A percentile compares a stretch with the other conserved stretches of the same genome.
These are phyloP conservation scores for Apoda limacodes DNA, from an alignment of 2,888 invertebrate species.

Conservation along the genomic window DNA sequence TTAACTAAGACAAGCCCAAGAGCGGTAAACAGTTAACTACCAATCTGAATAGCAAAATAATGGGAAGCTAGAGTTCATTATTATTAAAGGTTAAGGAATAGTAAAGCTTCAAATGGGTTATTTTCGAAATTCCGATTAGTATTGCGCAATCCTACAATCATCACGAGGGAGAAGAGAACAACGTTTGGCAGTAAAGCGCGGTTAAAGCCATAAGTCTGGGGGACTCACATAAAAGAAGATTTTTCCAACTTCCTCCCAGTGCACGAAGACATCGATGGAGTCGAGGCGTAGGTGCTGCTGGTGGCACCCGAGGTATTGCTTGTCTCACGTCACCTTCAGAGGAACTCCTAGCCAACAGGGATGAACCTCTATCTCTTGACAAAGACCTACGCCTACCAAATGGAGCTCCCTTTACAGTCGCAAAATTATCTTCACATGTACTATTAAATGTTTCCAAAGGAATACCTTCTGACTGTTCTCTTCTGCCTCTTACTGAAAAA, in stretches of 20 bases:
- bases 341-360: conserved; percentile 73
- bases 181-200: conserved; percentile 19
- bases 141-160: too few relatives aligned
- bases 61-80: conserved; percentile 29
- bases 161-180: too few relatives aligned
- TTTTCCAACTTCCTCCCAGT: conserved; percentile 84
- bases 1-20: conserved; percentile 44
- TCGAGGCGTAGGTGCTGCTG: conserved; percentile 53
- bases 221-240: conserved; percentile 81
- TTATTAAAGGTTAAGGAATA: conserved; percentile 42
- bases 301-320: conserved; percentile 44
- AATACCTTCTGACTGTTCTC: conserved; percentile 49
- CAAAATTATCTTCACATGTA: conserved; percentile 47
- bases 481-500: conserved; percentile 50
- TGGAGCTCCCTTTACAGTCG: conserved; percentile 55
- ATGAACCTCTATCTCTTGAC: conserved; percentile 61
- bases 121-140: too few relatives aligned
- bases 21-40: conserved; percentile 46
- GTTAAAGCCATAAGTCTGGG: conserved; percentile 30
- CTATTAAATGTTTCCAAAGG: conserved; percentile 52
- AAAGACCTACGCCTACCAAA: conserved; percentile 57
- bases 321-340: conserved; percentile 77
- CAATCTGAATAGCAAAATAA: conserved; percentile 50
- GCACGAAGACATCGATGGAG: conserved; percentile 79
- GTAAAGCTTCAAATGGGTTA: too few relatives aligned